Base-by-base conservation (phyloP, 2,888 invertebrate genomes). In the Noctua janthina region DNA sequence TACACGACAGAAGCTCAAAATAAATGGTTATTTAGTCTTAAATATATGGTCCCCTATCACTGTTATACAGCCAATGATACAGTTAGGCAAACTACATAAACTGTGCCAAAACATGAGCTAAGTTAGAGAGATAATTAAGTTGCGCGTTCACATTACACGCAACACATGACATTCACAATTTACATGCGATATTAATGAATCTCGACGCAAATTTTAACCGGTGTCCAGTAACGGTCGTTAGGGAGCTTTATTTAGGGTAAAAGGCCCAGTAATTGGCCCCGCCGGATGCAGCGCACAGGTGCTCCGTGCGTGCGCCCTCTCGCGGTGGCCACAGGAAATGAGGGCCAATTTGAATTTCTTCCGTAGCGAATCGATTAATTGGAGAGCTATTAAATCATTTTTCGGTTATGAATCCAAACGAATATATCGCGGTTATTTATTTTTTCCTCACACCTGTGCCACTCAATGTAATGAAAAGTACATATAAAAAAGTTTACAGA, bases 281-380 rank as follows among this genome's bases (percentile, higher is more conserved):
- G 93, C 94, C 96, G 96, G 96, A 96, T 95, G 95, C 93, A 92
- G 91, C 91, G 90, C 94, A 95, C 96, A 96, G 96, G 96, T 96
- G 95, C 93, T 90, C 91, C 82, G 91, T 93, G 95, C 94, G 94
- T 93, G 94, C 93, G 92, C 94, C 94, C 94, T 94, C 95, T 93
- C 92, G 93, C 92, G 93, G 94, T 91, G 90, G 92, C 83, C 89
- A 88, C 94, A 93, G 95, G 94, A 95, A 96, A 95, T 94, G 95
- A 95, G 94, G 91, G 93, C 94, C 95, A 95, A 96, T 96, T 96
- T 95, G 93, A 95, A 96, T 95, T 94, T 95, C 95, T 95, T 95
- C 94, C 93, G 92, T 90, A 92, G 92, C 92, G 92, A 93, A 94
- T 94, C 94, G 93, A 95, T 95, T 95, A 94, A 96, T 96, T 93